phyloP scores from a whole-genome alignment of 2,888 invertebrate species.

The Dolichomitus sp. region DNA sequence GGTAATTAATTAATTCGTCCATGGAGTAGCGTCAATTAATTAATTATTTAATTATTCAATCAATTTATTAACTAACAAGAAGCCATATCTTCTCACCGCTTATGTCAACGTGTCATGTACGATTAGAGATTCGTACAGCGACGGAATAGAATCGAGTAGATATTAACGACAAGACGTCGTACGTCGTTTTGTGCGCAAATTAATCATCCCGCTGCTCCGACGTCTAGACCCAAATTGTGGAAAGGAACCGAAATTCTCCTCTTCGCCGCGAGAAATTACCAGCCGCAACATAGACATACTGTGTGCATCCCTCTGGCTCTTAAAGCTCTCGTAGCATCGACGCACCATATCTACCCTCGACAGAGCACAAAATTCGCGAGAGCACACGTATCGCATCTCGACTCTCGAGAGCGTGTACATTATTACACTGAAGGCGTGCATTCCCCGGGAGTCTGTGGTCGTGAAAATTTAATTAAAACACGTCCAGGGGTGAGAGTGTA shows the following conservation, averaged over 20 bases:
- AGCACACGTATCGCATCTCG: conserved; percentile 27
- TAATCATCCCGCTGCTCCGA: conserved; percentile 13
- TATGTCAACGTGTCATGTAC: not conserved
- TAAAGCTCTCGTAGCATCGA: not conserved
- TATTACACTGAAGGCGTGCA: conserved; percentile 58
- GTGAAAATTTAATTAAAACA: conserved; percentile 81
- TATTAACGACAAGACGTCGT: not conserved
- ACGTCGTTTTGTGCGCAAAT: conserved; percentile 13
- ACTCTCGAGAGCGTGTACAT: conserved; percentile 53
- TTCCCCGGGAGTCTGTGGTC: conserved; percentile 70
- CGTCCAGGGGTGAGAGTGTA: conserved; percentile 24
- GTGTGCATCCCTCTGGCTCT: conserved; percentile 4
- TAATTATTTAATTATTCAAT: conserved; percentile 12
- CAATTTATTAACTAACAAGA: conserved; percentile 20
- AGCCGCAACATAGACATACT: not conserved
- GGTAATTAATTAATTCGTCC: conserved; percentile 1
- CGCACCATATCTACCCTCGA: not conserved
- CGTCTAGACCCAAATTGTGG: not conserved
- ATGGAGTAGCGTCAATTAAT: not conserved
- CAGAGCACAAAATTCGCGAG: conserved; percentile 35
- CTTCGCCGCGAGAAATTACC: not conserved
- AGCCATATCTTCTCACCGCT: conserved; percentile 4
- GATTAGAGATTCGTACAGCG: conserved; percentile 5
- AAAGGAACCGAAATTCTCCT: conserved; percentile 13
- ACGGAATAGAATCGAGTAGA: not conserved